These are phyloP conservation scores for Axea sp. DNA, from an alignment of 2,888 invertebrate species.

Conservation along the genomic window DNA sequence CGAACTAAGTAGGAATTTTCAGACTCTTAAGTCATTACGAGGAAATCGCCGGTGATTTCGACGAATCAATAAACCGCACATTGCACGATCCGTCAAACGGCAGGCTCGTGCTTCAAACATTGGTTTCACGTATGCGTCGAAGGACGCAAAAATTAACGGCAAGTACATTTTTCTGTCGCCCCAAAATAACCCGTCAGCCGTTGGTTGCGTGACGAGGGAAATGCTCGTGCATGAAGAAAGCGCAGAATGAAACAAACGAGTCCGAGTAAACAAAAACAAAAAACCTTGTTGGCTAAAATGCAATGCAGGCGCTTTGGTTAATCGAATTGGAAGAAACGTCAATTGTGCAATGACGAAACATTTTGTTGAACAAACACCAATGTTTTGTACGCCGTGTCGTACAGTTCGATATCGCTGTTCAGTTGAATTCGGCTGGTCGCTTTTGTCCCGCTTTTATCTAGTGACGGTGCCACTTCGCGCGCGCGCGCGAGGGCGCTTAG, in stretches of 20 bases:
- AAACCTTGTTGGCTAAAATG: neutral
- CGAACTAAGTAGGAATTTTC: conserved; percentile 58
- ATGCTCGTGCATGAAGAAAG: too few relatives aligned
- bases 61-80: conserved; percentile 58
- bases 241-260: too few relatives aligned
- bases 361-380: conserved; percentile 48
- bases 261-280: too few relatives aligned
- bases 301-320: conserved; percentile 20
- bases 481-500: too few relatives aligned
- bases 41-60: conserved; percentile 54
- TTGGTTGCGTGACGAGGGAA: too few relatives aligned
- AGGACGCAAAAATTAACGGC: too few relatives aligned
- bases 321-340: conserved; percentile 32
- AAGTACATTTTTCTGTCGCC: too few relatives aligned
- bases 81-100: conserved; percentile 21
- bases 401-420: conserved; percentile 41
- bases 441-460: conserved; percentile 35
- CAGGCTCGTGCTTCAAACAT: conserved; percentile 19
- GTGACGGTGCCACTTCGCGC: conserved; percentile 8
- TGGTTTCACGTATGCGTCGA: too few relatives aligned
- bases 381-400: conserved; percentile 39
- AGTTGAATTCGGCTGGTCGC: conserved; percentile 24
- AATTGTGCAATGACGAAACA: conserved; percentile 49
- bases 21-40: conserved; percentile 56
- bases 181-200: too few relatives aligned